Evolutionary conservation across 1,140 invertebrate genomes (phyloP), one percentile per base, ranked within the genome.

Genomic region (Octopus sinensis): DNA sequence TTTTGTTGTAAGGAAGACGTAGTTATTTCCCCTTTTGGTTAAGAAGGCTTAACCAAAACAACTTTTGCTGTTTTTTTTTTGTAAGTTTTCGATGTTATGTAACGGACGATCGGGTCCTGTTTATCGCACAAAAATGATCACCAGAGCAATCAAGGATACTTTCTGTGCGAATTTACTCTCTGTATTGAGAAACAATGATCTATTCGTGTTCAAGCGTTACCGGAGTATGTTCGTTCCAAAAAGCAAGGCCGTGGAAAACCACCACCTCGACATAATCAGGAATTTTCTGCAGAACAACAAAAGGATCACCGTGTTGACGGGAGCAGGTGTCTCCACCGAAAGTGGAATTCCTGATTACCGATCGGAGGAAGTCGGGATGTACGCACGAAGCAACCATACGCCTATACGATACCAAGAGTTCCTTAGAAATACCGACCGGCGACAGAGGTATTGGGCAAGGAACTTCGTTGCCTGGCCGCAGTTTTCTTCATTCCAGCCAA

Each of bases 321-420:
- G 97, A 56, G 97, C 97, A 84, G 97, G 97, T 79, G 94, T 99
- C 86, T 99, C 97, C 52, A 99, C 97, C 17, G 97, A 98, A 93
- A 93, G 93, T 91, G 97, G 97, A 82, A 97, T 98, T 86, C 96
- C 96, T 53, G 89, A 98, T 91, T 99, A 99, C 88, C 93, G 97
- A 84, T 98, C 97, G 0, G 95, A 96, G 91, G 95, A 93, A 82
- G 97, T 98, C 30, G 97, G 97, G 0, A 91, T 98, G 30, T 99
- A 97, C 91, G 95, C 96, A 5, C 93, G 94, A 4, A 95, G 93
- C 81, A 94, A 94, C 85, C 94, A 94, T 83, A 94, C 95, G 87
- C 97, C 97, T 0, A 93, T 98, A 54, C 93, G 95, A 84, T 89
- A 91, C 81, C 84, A 90, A 80, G 95, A 98, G 84, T 99, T 98